Base-by-base conservation (phyloP, 2,113 vertebrate genomes). In the Malurus elegans region DNA sequence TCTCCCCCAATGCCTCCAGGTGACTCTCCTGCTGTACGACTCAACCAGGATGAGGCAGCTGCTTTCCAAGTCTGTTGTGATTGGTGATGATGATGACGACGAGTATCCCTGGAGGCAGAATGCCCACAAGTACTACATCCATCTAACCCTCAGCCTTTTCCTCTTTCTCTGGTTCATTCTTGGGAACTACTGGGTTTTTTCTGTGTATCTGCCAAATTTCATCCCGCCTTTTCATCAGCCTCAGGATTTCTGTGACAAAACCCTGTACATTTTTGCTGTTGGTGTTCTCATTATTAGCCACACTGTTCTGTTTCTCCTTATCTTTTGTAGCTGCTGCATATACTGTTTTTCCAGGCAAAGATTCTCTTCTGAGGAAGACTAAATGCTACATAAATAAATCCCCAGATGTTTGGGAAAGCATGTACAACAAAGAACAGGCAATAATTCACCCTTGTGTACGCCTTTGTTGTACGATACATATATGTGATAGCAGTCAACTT, bases 81-180 rank as follows among this genome's bases (percentile, higher is more conserved):
- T 97, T 4, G 97, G 96, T 29, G 96, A 97, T 0, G 97, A 98
- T 1, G 98, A 98, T 0, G 95, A 97, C 0, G 97, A 98, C 0
- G 97, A 98, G 48, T 98, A 97, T 83, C 97, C 97, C 54, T 98
- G 97, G 98, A 97, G 98, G 74, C 97, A 97, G 89, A 97, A 98
- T 7, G 94, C 87, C 17, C 96, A 97, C 95, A 96, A 91, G 80
- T 98, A 97, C 91, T 98, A 97, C 48, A 61, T 95, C 81, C 96
- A 98, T 81, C 89, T 98, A 66, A 87, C 87, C 10, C 98, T 98
- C 94, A 97, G 97, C 93, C 79, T 97, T 64, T 98, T 98, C 79
- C 97, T 97, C 64, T 98, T 97, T 53, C 92, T 98, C 86, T 98
- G 98, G 97, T 97, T 98, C 95, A 94, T 98, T 51, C 93, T 98